Evolutionary conservation across 2,113 vertebrate genomes (phyloP), one percentile per base, ranked within the genome.

Genomic region (Microcebus griseorufus): DNA sequence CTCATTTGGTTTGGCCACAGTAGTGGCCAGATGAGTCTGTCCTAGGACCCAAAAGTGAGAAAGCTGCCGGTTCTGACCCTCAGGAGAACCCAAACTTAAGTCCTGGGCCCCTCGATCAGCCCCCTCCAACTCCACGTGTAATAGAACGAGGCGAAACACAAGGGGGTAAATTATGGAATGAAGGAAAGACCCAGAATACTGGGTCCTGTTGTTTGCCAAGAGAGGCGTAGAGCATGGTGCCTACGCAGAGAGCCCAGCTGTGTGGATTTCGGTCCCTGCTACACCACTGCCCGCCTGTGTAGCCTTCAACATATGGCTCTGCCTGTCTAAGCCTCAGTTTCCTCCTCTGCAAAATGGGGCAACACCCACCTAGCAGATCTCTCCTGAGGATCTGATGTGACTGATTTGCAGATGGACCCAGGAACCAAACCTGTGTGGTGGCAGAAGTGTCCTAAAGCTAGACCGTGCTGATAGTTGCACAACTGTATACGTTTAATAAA

Each of bases 401-500:
- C 5, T 0, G 51, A 69, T 84, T 27, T 93, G 39, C 32, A 32
- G 5, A 55, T 6, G 37, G 39, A 7, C 20, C 20, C 1, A 18
- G 60, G 48, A 17, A 20, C 60, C 73, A 51, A 10, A 9, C 29
- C 39, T 53, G 23, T 23, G 18, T 34, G 37, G 58, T n/a, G 70
- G 29, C 20, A 17, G 32, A 20, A 37, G 29, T 6, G 42, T 42
- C 42, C 34, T 37, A 58, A 58, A 75, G 55, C 53, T 18, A 27
- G 72, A 23, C 37, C 7, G 18, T 80, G 70, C 25, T 0, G 3
- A 25, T 3, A 2, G 51, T 18, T 9, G 22, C 11, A 62, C 29
- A 51, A 0, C 39, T 18, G 6, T 34, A 0, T 51, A 1, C 9
- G 5, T 6, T 60, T 17, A 73, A 34, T 60, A 7, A 25, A 34